Evolutionary conservation across 2,888 invertebrate species (phyloP), one percentile per base, ranked within the genome.

Genomic region (Drosophila nigritarsus): DNA sequence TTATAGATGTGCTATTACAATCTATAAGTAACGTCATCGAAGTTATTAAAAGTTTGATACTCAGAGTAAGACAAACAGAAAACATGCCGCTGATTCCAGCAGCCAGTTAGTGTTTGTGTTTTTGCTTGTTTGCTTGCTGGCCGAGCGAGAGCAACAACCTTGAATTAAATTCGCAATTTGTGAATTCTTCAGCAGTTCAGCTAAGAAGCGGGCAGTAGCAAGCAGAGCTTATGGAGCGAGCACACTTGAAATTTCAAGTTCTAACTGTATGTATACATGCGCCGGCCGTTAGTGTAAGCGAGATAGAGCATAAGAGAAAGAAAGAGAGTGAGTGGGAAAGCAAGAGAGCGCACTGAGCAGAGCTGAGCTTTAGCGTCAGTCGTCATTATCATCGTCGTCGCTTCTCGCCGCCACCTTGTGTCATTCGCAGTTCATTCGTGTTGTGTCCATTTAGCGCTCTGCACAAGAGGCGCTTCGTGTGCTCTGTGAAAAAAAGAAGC

Each of bases 161-260:
- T 89, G 87, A 87, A 84, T 84, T 90, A 71, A 87, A 90, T 87
- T 90, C 73, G 83, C 86, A 89, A 85, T 87, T 89, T 80, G 78
- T 82, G 74, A 84, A 88, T 84, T 84, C 81, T 78, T 80, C 70
- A 63, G 64, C 64, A 69, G 61, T 65, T 66, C 54, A 61, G 42
- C 45, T 32, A 48, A 63, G 51, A 62, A 75, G 50, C 63, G 77
- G 50, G 45, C 56, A 75, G 53, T 55, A 65, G 58, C 50, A 64
- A 56, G 58, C 66, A 70, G 49, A 67, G 54, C 59, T 72, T 68
- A 48, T 29, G 61, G 63, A 77, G 74, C 63, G 63, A 73, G 71
- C 65, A 60, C 75, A 80, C 65, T 72, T 67, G 61, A 85, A 76
- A 85, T 89, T 83, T 85, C 87, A 89, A 89, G 89, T 83, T 85